These are phyloP conservation scores for Lateolabrax maculatus DNA, from an alignment of 2,797 vertebrate genomes.

Conservation along the genomic window DNA sequence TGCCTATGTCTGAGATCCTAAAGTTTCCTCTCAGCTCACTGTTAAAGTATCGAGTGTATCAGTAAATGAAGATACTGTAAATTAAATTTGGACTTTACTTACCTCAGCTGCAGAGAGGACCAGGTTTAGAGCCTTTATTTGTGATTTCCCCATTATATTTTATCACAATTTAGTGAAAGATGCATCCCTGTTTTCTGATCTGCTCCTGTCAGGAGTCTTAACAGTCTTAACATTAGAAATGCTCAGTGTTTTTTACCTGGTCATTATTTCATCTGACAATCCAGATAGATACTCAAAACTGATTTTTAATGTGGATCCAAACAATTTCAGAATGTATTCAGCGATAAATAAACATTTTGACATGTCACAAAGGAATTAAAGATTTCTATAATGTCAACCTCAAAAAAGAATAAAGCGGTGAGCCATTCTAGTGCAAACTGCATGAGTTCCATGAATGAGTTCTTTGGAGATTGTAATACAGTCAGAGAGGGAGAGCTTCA, in stretches of 20 bases:
- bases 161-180: not conserved
- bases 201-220: not conserved
- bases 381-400: too few relatives aligned
- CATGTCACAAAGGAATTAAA: too few relatives aligned
- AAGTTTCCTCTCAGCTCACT: slow-evolving; percentile 1
- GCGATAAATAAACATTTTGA: too few relatives aligned
- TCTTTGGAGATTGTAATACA: not conserved
- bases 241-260: not conserved
- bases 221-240: not conserved
- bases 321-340: not conserved
- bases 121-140: not conserved
- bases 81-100: not conserved
- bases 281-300: not conserved
- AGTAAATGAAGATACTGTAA: not conserved
- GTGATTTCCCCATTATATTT: not conserved
- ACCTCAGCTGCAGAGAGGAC: not conserved
- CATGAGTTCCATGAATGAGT: not conserved
- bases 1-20: not conserved
- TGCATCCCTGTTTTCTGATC: not conserved
- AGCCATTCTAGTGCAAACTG: not conserved
- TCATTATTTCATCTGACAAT: too few relatives aligned
- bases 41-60: not conserved
- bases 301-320: not conserved
- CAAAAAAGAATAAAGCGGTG: too few relatives aligned
- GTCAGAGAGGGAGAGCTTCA: too few relatives aligned